These are phyloP conservation scores for Caenorhabditis brenneri DNA, from an alignment of 1,140 invertebrate species.

Conservation along the genomic window DNA sequence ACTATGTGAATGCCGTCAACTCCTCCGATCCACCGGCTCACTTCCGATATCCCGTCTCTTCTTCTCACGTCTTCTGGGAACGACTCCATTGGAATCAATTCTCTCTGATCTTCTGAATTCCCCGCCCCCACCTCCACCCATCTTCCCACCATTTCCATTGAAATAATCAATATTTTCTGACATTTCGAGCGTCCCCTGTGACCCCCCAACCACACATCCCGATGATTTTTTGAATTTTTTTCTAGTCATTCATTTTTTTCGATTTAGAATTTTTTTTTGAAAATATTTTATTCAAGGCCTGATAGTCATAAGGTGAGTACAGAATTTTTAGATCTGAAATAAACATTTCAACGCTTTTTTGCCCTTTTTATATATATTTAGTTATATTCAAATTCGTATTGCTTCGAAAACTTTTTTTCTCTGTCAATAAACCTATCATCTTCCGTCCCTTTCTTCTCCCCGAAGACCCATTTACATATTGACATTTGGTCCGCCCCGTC, in stretches of 20 bases:
- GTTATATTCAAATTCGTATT: too few relatives aligned
- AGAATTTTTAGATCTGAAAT: neutral
- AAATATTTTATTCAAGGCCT: too few relatives aligned
- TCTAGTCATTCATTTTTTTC: conserved; percentile 13
- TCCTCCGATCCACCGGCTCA: neutral
- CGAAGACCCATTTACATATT: conserved; percentile 27
- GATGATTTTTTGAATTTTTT: neutral
- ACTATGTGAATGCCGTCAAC: neutral
- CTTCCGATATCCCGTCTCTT: conserved; percentile 16
- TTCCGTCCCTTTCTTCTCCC: neutral
- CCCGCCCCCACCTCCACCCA: neutral
- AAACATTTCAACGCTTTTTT: neutral
- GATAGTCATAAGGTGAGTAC: too few relatives aligned
- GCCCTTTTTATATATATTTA: too few relatives aligned
- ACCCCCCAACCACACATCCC: conserved; percentile 29
- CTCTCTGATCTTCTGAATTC: neutral
- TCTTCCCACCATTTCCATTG: neutral
- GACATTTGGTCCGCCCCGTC: conserved; percentile 20
- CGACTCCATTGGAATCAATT: neutral
- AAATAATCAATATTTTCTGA: neutral
- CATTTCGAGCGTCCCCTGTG: conserved; percentile 26
- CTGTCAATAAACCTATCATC: neutral
- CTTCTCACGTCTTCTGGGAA: conserved; percentile 20
- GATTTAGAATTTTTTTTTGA: neutral
- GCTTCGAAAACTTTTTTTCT: neutral